phyloP scores from a whole-genome alignment of 2,113 vertebrate species.

The Trichomycterus rosablanca region DNA sequence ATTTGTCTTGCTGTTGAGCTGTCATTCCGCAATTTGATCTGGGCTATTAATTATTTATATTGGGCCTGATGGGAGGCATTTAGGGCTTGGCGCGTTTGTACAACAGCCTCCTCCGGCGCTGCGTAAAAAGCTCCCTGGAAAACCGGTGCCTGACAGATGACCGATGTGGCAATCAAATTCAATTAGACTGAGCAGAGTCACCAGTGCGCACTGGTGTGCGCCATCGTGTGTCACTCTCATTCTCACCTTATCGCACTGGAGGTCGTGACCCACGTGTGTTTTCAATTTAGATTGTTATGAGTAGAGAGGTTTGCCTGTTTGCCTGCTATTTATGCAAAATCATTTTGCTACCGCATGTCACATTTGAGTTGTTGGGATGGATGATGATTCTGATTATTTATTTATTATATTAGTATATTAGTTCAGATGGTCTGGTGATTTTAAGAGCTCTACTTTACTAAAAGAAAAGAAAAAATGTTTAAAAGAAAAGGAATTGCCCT shows the following conservation, averaged over 20 bases:
- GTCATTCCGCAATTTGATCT: conserved; percentile 40
- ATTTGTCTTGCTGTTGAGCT: conserved; percentile 44
- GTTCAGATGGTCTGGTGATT: conserved; percentile 80
- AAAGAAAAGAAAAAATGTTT: no score
- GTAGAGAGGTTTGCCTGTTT: no score
- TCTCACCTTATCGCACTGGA: no score
- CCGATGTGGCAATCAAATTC: conserved; percentile 76
- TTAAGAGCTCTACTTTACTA: conserved; percentile 68
- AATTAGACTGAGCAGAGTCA: conserved; percentile 62
- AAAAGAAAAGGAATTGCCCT: conserved; percentile 55
- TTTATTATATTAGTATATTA: no score
- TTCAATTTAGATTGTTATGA: no score
- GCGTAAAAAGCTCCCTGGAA: conserved; percentile 78
- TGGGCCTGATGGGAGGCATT: conserved; percentile 45
- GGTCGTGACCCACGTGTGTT: no score
- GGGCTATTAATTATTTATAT: conserved; percentile 70
- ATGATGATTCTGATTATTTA: no score
- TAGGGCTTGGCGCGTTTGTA: conserved; percentile 70
- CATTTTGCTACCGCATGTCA: background rate
- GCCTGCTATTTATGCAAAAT: conserved; percentile 30
- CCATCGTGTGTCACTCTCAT: conserved; percentile 28
- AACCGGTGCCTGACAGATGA: conserved; percentile 75
- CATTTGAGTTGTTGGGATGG: no score
- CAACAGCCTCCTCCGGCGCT: conserved; percentile 66
- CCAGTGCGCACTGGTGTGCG: conserved; percentile 22